phyloP scores from a whole-genome alignment of 2,797 vertebrate genomes.

The Sphaeramia orbicularis region DNA sequence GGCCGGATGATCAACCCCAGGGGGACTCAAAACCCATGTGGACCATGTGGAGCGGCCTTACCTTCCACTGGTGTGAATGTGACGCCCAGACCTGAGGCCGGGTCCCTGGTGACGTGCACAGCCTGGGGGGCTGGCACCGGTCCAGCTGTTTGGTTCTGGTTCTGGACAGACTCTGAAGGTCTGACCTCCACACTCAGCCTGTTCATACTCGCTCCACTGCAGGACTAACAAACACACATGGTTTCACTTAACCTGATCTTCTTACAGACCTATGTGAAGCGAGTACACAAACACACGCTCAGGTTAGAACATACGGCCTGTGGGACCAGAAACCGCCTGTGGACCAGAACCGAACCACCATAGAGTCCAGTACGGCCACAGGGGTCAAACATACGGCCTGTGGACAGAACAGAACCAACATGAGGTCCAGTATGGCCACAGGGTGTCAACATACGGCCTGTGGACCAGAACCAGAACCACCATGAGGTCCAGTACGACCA shows the following conservation, averaged over 20 bases:
- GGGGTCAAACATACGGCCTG: too few relatives aligned
- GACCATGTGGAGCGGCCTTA: conserved; percentile 29
- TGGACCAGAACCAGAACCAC: too few relatives aligned
- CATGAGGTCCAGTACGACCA: too few relatives aligned
- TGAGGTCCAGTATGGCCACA: too few relatives aligned
- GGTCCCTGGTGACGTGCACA: conserved; percentile 88
- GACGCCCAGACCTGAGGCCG: conserved; percentile 88
- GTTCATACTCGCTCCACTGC: conserved; percentile 81
- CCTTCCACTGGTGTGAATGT: conserved; percentile 84
- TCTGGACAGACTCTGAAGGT: conserved; percentile 63
- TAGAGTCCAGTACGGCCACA: too few relatives aligned
- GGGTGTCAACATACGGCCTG: too few relatives aligned
- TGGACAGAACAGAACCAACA: too few relatives aligned
- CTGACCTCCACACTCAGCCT: conserved; percentile 67
- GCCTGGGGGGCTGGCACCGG: conserved; percentile 81
- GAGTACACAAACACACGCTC: too few relatives aligned
- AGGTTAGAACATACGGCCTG: too few relatives aligned
- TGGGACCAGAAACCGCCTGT: too few relatives aligned
- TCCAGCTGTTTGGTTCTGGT: conserved; percentile 60
- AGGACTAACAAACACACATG: conserved; percentile 89
- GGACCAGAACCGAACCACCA: too few relatives aligned
- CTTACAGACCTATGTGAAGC: conserved; percentile 85
- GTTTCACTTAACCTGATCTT: conserved; percentile 88
- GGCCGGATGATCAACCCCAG: not conserved
- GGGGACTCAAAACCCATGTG: not conserved